Evolutionary conservation across 2,113 vertebrate species (phyloP), one percentile per base, ranked within the genome.

Genomic region (Perca fluviatilis): DNA sequence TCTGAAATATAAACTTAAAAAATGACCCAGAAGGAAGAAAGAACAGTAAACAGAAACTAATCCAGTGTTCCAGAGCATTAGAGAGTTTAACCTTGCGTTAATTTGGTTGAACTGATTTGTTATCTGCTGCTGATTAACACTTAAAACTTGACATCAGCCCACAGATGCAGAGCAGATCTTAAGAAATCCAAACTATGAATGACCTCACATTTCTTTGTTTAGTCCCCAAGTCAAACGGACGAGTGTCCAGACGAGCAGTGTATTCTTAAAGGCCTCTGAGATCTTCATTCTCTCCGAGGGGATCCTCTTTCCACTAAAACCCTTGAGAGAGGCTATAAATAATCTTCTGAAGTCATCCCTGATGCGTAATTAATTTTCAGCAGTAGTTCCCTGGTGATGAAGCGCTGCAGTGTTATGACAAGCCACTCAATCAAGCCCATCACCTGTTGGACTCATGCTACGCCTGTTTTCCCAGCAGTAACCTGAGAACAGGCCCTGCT

Each of bases 341-440:
- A 95, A 92, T 71, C 36, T 12, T 64, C 80, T 88, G 86, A 86
- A 90, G 88, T 92, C 92, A 90, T 86, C 68, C 84, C 62, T 79
- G 84, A 87, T 56, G 79, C 43, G 86, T 93, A 91, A 95, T 94
- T 94, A 94, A 94, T 95, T 94, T 92, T 80, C 88, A 81, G 77
- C 51, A 65, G 82, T 40, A 65, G 82, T 79, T 86, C 74, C 30
- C 58, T 64, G 27, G 68, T 73, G 71, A 74, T 84, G 85, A 77
- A 74, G 85, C 18, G 25, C 79, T 50, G 72, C 72, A 25, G 78
- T 85, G 82, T 91, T 90, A 85, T 94, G 93, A 91, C 90, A 94
- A 65, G 86, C 61, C 68, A 68, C 63, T 89, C 88, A 65, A 80
- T 90, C 85, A 77, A 71, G 56, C 27, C 84, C 77, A 67, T 94